Conservation (phyloP, 2,113 vertebrate genomes). For the Benitochromis conjunctus region DNA sequence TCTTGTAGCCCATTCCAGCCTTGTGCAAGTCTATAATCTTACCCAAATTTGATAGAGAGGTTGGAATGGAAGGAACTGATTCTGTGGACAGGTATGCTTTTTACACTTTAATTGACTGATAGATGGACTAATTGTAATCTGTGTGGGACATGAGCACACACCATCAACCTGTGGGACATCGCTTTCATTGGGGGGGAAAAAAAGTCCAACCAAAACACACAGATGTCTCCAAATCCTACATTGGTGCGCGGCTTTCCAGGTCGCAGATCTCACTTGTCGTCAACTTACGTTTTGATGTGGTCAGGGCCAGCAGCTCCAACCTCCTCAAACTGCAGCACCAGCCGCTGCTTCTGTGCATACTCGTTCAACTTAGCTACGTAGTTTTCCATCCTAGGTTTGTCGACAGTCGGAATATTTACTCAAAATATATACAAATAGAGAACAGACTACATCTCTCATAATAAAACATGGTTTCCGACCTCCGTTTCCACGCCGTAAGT, state of each 20-base stretch:
- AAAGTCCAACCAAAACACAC: not conserved
- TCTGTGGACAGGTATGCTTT: no score
- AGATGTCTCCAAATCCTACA: not conserved
- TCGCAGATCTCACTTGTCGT: not conserved
- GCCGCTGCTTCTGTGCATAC: not conserved
- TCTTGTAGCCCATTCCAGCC: no score
- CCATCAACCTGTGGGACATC: no score
- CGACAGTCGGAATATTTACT: rapidly evolving
- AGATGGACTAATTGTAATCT: no score
- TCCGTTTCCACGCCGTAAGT: not conserved
- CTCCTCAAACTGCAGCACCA: constrained; percentile 22
- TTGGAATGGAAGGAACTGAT: no score
- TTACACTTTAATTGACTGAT: no score
- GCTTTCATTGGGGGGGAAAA: no score
- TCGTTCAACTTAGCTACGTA: constrained; percentile 53
- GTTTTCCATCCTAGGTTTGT: constrained; percentile 50
- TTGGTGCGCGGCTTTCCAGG: not conserved
- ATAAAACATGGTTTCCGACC: not conserved
- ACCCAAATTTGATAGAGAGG: no score
- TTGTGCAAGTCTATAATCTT: no score
- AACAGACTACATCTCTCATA: rapidly evolving
- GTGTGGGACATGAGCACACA: no score
- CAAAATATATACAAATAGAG: not conserved
- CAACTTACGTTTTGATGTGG: constrained; percentile 65
- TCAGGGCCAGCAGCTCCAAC: constrained; percentile 44